phyloP scores from a whole-genome alignment of 2,797 vertebrate species.

The Falco rusticolus region DNA sequence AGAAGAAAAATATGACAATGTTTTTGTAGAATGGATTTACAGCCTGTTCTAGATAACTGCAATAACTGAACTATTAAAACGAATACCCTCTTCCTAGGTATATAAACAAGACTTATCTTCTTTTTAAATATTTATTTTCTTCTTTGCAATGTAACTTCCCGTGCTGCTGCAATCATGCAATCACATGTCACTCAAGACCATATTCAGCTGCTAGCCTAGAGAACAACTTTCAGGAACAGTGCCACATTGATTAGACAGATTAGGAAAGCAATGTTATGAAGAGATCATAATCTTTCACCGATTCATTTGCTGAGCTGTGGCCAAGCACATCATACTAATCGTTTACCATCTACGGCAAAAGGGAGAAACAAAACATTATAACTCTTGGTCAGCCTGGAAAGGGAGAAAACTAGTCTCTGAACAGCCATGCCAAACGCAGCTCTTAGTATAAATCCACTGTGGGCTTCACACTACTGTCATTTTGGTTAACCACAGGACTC shows the following conservation, averaged over 20 bases:
- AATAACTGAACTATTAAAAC: neutral
- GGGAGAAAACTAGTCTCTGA: neutral
- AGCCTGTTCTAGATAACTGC: neutral
- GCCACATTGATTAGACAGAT: neutral
- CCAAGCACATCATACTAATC: neutral
- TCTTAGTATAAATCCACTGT: neutral
- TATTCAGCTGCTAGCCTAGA: neutral
- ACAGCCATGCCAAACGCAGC: neutral
- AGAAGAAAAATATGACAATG: neutral
- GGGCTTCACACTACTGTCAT: neutral
- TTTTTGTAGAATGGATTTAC: neutral
- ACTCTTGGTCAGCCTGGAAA: neutral
- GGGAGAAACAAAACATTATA: neutral
- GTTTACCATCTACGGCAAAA: neutral
- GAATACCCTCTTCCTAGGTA: neutral
- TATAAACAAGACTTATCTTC: neutral
- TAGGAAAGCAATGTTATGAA: neutral
- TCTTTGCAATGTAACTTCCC: neutral
- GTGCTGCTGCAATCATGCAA: neutral
- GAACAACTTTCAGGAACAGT: neutral
- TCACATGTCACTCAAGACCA: neutral
- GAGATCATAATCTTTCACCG: neutral
- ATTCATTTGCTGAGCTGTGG: neutral
- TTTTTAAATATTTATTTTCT: neutral
- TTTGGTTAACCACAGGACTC: neutral